Evolutionary conservation across 2,888 invertebrate species (phyloP).

Genomic region (Geotrupes spiniger): DNA sequence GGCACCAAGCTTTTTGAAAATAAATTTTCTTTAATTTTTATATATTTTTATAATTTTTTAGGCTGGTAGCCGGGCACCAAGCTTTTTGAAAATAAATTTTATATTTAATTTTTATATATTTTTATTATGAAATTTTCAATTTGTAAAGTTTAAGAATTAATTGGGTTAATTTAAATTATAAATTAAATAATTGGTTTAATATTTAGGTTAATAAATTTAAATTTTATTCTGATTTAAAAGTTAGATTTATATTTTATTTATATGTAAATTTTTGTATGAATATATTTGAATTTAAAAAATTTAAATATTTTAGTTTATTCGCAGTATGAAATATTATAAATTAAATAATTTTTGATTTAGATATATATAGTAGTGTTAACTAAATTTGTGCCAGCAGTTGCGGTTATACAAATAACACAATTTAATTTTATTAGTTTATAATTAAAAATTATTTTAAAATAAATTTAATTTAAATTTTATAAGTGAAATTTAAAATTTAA

Average conservation of each 20-base stretch:
- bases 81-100: too few species aligned
- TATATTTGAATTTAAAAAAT: slow-evolving; percentile 51
- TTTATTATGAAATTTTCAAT: too few species aligned
- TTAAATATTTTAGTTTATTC: slow-evolving; percentile 34
- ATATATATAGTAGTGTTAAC: slow-evolving; percentile 58
- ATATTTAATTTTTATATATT: too few species aligned
- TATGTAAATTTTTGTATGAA: slow-evolving; percentile 55
- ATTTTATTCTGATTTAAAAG: slow-evolving; percentile 53
- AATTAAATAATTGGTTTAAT: slow-evolving; percentile 5
- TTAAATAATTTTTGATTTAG: slow-evolving; percentile 62
- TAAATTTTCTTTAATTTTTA: too few species aligned
- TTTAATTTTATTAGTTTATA: slow-evolving; percentile 37
- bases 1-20: too few species aligned
- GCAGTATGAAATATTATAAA: slow-evolving; percentile 57
- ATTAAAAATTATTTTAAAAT: slow-evolving; percentile 35
- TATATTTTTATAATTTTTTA: too few species aligned
- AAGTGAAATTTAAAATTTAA: slow-evolving; percentile 60
- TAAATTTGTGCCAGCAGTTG: slow-evolving; percentile 69
- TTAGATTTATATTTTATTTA: slow-evolving; percentile 57
- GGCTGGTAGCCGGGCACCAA: too few species aligned
- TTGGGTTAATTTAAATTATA: too few species aligned
- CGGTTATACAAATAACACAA: slow-evolving; percentile 64
- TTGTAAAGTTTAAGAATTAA: too few species aligned
- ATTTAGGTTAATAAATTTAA: slow-evolving; percentile 38
- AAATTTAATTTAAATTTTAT: slow-evolving; percentile 51